These are phyloP conservation scores for Unio delphinus DNA, from an alignment of 2,888 invertebrate species.

Conservation along the genomic window DNA sequence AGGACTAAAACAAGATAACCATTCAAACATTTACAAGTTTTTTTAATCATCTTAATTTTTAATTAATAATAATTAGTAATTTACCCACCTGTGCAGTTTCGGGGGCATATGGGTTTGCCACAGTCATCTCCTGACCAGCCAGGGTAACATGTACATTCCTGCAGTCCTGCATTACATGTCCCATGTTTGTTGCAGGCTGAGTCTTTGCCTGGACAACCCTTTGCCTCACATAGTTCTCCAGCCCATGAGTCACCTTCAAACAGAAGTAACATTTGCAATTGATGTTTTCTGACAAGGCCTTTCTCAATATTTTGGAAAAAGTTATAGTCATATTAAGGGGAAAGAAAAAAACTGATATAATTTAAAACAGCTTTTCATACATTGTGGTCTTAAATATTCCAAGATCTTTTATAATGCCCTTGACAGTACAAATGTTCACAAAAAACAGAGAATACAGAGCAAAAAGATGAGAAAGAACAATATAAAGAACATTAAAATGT, in stretches of 20 bases:
- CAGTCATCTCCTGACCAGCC: conserved; percentile 53
- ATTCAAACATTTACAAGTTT: background rate
- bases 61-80: background rate
- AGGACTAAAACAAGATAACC: background rate
- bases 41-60: background rate
- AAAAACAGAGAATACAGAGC: no score
- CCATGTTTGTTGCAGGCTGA: conserved; percentile 25
- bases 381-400: no score
- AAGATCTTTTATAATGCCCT: no score
- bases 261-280: background rate
- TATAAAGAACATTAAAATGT: no score
- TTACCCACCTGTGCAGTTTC: conserved; percentile 15
- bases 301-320: no score
- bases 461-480: no score
- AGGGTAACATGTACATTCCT: conserved; percentile 46
- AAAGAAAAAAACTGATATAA: no score
- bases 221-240: conserved; percentile 46
- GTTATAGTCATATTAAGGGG: no score
- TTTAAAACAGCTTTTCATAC: no score
- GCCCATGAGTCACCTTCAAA: conserved; percentile 42
- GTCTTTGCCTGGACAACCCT: conserved; percentile 40
- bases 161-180: conserved; percentile 35
- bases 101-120: conserved; percentile 41
- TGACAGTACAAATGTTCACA: no score
- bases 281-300: no score